Evolutionary conservation across 1,140 invertebrate genomes (phyloP), one percentile per base, ranked within the genome.

Genomic region (Penaeus indicus): DNA sequence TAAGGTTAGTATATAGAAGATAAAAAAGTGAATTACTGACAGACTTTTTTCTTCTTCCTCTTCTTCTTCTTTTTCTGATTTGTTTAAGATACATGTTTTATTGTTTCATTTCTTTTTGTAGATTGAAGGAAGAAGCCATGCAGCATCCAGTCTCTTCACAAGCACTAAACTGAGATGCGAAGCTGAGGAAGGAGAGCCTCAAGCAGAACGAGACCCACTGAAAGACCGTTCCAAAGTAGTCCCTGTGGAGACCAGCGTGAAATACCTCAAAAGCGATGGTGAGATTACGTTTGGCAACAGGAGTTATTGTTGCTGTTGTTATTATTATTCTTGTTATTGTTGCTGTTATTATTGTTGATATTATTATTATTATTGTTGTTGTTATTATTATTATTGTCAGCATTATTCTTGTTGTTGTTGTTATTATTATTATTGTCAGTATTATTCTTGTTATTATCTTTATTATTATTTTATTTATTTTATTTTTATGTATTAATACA

Each of bases 241-340:
- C 90, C 95, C 97, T 10, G 94, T 97, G 0, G 97, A 98, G 93
- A 96, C 95, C 1, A 97, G 97, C 91, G 96, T 98, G 61, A 93
- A 94, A 90, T 99, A 99, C 93, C 91, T 98, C 89, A 93, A 97
- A 91, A 98, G 97, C 93, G 93, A 95, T 88, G 95, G 95, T 95
- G 92, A 89, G 90, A 60, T 19, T 18, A 5, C 7, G 38, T 42
- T 42, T 42, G 38, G 38, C 7, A 42, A 42, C 38, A 7, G 38
- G 0, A 42, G 38, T 42, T 42, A 8, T 7, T 42, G 7, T 42
- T 4, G 38, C 7, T 42, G 1, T 42, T 42, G 5, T 42, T 42
- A 42, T 42, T 42, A 8, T 42, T 42, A 42, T 42, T 8, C 0
- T 42, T 42, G 5, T 42, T 7, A 42, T 42, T 42, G 5, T 42